Evolutionary conservation across 2,888 invertebrate species (phyloP).

Genomic region (Sphinx pinastri): DNA sequence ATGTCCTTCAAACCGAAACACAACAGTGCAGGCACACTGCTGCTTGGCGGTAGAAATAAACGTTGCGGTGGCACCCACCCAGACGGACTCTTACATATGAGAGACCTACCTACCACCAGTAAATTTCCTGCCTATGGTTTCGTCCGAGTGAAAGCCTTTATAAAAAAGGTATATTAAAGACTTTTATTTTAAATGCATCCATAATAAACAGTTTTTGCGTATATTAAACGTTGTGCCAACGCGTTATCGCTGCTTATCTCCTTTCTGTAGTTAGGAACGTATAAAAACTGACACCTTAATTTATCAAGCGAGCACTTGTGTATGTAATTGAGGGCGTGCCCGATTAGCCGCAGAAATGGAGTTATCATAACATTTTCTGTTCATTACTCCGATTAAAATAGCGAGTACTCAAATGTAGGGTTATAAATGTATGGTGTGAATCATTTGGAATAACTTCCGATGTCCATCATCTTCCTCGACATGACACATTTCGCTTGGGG

Average conservation of each 20-base stretch:
- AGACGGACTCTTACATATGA: too few relatives aligned
- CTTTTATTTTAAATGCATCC: too few relatives aligned
- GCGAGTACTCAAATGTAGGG: background rate
- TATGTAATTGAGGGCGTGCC: conserved; percentile 14
- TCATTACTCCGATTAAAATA: conserved; percentile 1
- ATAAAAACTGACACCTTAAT: conserved; percentile 20
- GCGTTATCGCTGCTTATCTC: conserved; percentile 16
- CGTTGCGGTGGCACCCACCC: too few relatives aligned
- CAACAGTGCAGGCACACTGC: too few relatives aligned
- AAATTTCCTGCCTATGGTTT: too few relatives aligned
- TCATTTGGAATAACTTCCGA: background rate
- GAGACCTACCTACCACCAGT: too few relatives aligned
- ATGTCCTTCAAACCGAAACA: too few relatives aligned
- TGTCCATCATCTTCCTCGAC: background rate
- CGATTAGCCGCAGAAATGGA: conserved; percentile 15
- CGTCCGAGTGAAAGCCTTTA: background rate
- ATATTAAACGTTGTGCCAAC: conserved; percentile 4
- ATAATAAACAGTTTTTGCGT: conserved; percentile 19
- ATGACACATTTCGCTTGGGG: background rate
- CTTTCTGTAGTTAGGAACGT: conserved; percentile 2
- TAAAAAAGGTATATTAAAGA: background rate
- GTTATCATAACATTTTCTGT: conserved; percentile 12
- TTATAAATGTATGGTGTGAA: background rate
- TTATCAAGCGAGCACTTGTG: conserved; percentile 14
- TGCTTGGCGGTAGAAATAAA: too few relatives aligned